Evolutionary conservation across 1,140 invertebrate species (phyloP), one percentile per base, ranked within the genome.

Genomic region (Drosophila serrata): DNA sequence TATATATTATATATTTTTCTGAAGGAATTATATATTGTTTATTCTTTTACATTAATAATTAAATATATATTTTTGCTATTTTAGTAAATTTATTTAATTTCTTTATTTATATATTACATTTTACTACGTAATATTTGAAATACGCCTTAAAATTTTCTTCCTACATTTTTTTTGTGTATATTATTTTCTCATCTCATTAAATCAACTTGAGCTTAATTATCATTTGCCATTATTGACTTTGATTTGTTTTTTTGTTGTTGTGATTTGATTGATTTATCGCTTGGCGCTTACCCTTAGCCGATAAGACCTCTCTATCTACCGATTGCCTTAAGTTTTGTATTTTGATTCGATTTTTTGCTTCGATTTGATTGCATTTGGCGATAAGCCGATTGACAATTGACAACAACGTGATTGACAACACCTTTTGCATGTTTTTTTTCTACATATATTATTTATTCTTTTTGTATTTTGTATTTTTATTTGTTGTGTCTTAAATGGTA

Each of bases 251-350:
- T 17, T 31, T 49, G 17, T 49, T 17, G 46, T n/a, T 37, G 19
- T 33, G 42, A 67, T 60, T 60, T 55, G 77, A 84, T 85, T 85
- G 81, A 77, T 85, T 85, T 75, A 85, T 73, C 46, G 64, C 37
- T 19, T 55, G 51, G 61, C 58, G 65, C 58, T 80, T 40, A 69
- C 63, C 53, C 53, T 57, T 64, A 40, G 51, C 48, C 55, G 81
- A 85, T 84, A 84, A 81, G 64, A 85, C 12, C 40, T 56, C 55
- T 48, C 42, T 17, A 19, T 15, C 19, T 42, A 8, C 37, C 15
- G 3, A 1, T 11, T n/a, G 48, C 27, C 37, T 46, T 53, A 62
- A 62, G 69, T 74, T 81, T 69, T 75, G 35, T 72, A 72, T 72
- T 72, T 70, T 72, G 51, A 27, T 70, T 69, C 65, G 65, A 60